Percentiles rank a stretch among this genome's conserved stretches.
These are phyloP conservation scores for Oryzias melastigma DNA, from an alignment of 2,113 vertebrate species.

Conservation along the genomic window DNA sequence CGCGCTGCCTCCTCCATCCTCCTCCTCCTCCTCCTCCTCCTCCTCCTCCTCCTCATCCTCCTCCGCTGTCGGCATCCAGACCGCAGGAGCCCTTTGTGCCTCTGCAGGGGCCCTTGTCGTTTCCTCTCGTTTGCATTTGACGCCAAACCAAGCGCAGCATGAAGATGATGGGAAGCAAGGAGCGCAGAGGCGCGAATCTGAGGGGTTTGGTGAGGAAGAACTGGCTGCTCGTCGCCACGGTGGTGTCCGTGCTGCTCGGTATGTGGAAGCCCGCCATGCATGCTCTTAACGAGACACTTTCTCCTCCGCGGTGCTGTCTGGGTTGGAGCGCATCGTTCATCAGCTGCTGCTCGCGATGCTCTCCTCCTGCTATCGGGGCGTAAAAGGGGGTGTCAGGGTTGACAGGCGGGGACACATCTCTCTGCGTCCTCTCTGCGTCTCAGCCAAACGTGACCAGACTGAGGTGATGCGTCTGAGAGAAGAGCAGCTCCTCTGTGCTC, in stretches of 20 bases:
- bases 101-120: slow-evolving; percentile 14
- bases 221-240: slow-evolving; percentile 88
- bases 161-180: slow-evolving; percentile 79
- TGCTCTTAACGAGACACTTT: too few species aligned
- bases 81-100: slow-evolving; percentile 39
- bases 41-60: slow-evolving; percentile 27
- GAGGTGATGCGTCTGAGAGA: slow-evolving; percentile 16
- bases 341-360: too few species aligned
- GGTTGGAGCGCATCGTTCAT: too few species aligned
- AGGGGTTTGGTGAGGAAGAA: slow-evolving; percentile 83
- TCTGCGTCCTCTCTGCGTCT: slow-evolving; percentile 34
- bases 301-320: too few species aligned
- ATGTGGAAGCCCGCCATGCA: slow-evolving; percentile 58
- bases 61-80: slow-evolving; percentile 29
- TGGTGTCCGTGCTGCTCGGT: slow-evolving; percentile 87
- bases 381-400: too few species aligned
- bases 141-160: slow-evolving; percentile 27
- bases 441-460: slow-evolving; percentile 73
- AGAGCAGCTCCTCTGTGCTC: background rate
- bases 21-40: slow-evolving; percentile 16
- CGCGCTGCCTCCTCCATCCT: slow-evolving; percentile 48
- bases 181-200: slow-evolving; percentile 71
- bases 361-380: too few species aligned
- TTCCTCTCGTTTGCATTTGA: background rate
- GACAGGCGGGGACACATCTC: too few species aligned